Evolutionary conservation across 2,888 invertebrate species (phyloP), one percentile per base, ranked within the genome.

Genomic region (Alviniconcha strummeri): DNA sequence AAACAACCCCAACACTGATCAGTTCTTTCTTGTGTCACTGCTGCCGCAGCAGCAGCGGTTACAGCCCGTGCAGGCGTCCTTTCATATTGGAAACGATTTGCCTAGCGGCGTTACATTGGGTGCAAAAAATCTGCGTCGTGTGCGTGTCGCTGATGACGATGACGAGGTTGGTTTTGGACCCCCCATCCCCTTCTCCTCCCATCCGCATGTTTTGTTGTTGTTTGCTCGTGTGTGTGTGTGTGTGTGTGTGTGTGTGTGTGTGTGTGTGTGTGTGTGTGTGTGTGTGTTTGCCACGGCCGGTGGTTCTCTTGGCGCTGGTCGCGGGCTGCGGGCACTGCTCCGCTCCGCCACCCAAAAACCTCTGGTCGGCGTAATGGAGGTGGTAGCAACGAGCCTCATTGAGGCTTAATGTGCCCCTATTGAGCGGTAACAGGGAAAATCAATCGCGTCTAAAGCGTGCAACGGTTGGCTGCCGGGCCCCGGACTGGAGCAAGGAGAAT

Each of bases 341-440:
- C n/a, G n/a, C 56, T 56, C 60, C 15, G 5, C 67, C 56, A 9
- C 36, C 79, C 60, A 56, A 36, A 11, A 11, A 36, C 52, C 13
- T 3, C 74, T 13, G 5, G 55, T 78, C 36, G 69, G 54, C 69
- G 80, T 80, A 71, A 71, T 69, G 82, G 56, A 56, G 75, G 77
- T 77, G 76, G 82, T 82, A 69, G 82, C 69, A 77, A 77, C 69
- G 82, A 77, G 82, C 67, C 82, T 67, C 77, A 82, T 82, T 77
- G 82, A 82, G 57, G 82, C 82, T 69, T 82, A 82, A 82, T 82
- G 82, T 77, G 67, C 82, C 82, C 82, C 82, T 76, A 82, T 82
- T 82, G 82, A 82, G 77, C 77, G 55, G 77, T 76, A 82, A 82
- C 77, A 69, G 82, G 82, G 69, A 82, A 82, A 82, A 82, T 82